Evolutionary conservation across 2,888 invertebrate species (phyloP).

Genomic region (Cerceris rybyensis): DNA sequence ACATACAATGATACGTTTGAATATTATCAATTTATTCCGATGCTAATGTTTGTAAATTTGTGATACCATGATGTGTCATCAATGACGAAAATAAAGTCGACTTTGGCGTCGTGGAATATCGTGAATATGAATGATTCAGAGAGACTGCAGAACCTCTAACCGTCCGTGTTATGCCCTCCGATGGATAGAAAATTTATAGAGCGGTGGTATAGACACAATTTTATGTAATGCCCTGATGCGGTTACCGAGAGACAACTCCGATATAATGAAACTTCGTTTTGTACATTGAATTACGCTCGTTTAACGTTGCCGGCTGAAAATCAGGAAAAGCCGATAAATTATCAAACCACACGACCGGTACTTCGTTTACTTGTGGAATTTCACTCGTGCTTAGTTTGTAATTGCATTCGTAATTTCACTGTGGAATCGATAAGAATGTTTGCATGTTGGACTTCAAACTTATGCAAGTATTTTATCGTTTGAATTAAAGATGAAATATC

Average conservation of each 20-base stretch:
- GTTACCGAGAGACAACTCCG: not conserved
- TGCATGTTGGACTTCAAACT: too few species aligned
- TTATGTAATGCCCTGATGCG: not conserved
- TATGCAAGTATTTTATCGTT: too few species aligned
- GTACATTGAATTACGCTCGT: too few species aligned
- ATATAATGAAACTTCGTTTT: too few species aligned
- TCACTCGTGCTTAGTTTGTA: too few species aligned
- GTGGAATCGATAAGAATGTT: too few species aligned
- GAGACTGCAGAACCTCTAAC: not conserved
- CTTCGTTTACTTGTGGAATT: too few species aligned
- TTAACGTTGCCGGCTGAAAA: too few species aligned
- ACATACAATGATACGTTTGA: not conserved
- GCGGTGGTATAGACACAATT: not conserved
- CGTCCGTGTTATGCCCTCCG: not conserved
- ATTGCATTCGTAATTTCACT: too few species aligned
- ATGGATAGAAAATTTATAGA: constrained; percentile 1
- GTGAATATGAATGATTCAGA: not conserved
- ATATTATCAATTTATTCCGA: not conserved
- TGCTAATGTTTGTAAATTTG: not conserved
- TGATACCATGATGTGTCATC: not conserved
- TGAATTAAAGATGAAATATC: too few species aligned
- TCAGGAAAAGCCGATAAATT: too few species aligned
- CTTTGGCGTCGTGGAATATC: not conserved
- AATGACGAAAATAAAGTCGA: not conserved
- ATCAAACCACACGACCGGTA: too few species aligned